A percentile compares a stretch with the other conserved stretches of the same genome.
Conservation (phyloP, 2,797 vertebrate species). For the Neosilurus hyrtlii region DNA sequence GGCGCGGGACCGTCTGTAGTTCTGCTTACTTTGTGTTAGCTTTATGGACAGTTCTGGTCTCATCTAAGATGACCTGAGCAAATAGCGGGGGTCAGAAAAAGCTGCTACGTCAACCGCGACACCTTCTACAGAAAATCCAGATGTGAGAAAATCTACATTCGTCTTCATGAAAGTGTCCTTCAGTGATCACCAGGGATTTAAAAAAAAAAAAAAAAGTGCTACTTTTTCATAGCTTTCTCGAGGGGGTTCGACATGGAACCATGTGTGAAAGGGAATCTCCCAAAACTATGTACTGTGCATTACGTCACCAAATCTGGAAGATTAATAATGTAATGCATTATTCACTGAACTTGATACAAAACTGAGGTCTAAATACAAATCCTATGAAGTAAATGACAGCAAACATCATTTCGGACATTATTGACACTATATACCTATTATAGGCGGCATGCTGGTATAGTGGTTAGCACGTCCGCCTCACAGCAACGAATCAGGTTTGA, state of each 20-base stretch:
- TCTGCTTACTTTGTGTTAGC: neutral
- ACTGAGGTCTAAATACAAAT: neutral
- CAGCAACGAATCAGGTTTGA: too few relatives aligned
- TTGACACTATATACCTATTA: too few relatives aligned
- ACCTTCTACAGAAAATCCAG: neutral
- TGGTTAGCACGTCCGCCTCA: too few relatives aligned
- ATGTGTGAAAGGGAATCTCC: neutral
- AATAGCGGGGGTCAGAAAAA: neutral
- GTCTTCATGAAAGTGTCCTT: neutral
- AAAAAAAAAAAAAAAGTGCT: neutral
- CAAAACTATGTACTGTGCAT: neutral
- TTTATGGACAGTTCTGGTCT: neutral
- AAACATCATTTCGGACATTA: too few relatives aligned
- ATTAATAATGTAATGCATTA: neutral
- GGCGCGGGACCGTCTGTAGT: constrained; percentile 47
- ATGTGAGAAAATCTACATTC: neutral
- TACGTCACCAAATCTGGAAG: neutral
- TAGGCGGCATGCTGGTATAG: too few relatives aligned
- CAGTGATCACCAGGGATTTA: neutral
- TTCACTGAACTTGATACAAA: neutral
- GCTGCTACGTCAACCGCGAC: too few relatives aligned
- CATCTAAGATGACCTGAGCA: neutral
- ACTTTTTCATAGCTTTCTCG: neutral
- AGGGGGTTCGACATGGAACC: neutral
- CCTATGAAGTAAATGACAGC: too few relatives aligned